These are phyloP conservation scores for Agrochola lota DNA, from an alignment of 2,888 invertebrate species.

Conservation along the genomic window DNA sequence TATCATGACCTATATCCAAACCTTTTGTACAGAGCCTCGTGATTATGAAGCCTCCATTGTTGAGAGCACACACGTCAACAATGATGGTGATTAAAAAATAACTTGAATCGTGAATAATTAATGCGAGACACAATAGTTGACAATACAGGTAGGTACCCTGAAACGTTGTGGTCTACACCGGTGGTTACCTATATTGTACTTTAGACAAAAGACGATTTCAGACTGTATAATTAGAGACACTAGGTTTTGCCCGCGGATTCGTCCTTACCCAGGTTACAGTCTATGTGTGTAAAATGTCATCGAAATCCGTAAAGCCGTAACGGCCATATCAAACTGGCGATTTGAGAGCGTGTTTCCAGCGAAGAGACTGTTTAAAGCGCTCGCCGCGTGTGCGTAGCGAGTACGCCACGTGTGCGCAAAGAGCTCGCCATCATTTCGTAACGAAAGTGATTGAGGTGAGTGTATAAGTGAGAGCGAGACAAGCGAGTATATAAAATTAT, in stretches of 20 bases:
- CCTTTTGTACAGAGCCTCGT: slow-evolving; percentile 67
- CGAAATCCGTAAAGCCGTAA: no score
- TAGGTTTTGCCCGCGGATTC: background rate
- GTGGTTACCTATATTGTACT: background rate
- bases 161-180: background rate
- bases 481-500: no score
- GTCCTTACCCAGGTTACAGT: background rate
- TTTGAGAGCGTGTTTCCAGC: no score
- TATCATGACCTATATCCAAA: slow-evolving; percentile 82
- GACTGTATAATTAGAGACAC: background rate
- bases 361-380: no score
- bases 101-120: slow-evolving; percentile 53
- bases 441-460: no score
- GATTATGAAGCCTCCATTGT: slow-evolving; percentile 67
- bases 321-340: no score
- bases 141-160: slow-evolving; percentile 13
- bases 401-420: no score
- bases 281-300: no score
- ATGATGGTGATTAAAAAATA: slow-evolving; percentile 62
- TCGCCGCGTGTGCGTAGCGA: no score
- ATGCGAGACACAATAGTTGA: slow-evolving; percentile 39
- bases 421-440: no score
- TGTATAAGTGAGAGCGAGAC: no score
- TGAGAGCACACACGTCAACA: slow-evolving; percentile 61
- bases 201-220: background rate